Base-by-base conservation (phyloP, 2,888 invertebrate genomes). In the Leucophenga maculata region DNA sequence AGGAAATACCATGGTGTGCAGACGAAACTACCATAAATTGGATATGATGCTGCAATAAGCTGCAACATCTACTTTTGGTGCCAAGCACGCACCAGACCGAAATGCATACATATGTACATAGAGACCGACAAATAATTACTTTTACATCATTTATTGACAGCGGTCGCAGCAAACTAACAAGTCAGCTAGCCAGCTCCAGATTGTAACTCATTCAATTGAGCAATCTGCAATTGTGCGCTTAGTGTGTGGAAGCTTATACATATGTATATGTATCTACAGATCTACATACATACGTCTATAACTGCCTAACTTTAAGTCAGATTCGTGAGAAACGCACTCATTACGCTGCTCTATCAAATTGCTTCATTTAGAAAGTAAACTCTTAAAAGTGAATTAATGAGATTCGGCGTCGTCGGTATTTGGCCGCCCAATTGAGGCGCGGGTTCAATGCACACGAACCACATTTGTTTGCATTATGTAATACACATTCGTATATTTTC, bases 361-460 rank as follows among this genome's bases (percentile, higher is more conserved):
- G 70, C 74, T 73, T 64, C 81, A 69, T 84, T 80, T 80, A 80
- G 80, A 80, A 80, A 80, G 80, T 84, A 48, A 80, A 18, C 46
- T 18, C 77, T 77, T 69, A n/a, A 8, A 46, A 14, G 6, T 46
- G 46, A 46, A 46, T 50, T n/a, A 50, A 16, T n/a, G 6, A 18
- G 18, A 22, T 55, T 22, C 55, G 14, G 11, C 4, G 22, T 20
- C n/a, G n/a, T n/a, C n/a, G n/a, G n/a, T n/a, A n/a, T n/a, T n/a
- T n/a, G n/a, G n/a, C n/a, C n/a, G n/a, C 3, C 9, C 20, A 54
- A 54, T 16, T 20, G 18, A 2, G 16, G 18, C n/a, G 18, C 16
- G 22, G 26, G 83, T 84, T 84, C 82, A 84, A 76, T 81, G 80
- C 73, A 84, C 80, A 84, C 57, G 16, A 59, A 20, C n/a, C 11